Evolutionary conservation across 2,797 vertebrate genomes (phyloP).

Genomic region (Lateolabrax maculatus): DNA sequence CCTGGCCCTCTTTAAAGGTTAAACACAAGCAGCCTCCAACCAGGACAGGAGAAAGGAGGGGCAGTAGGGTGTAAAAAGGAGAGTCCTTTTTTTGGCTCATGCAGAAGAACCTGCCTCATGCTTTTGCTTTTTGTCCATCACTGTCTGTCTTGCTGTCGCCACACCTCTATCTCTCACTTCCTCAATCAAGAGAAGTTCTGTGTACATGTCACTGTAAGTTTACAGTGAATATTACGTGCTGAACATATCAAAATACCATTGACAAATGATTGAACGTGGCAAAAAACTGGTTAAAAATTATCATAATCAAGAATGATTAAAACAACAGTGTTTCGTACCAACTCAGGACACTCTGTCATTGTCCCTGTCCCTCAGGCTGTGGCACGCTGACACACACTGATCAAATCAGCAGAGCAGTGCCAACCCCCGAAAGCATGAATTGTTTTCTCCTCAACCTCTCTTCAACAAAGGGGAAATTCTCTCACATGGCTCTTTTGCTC

Average conservation of each 20-base stretch:
- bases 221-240: not conserved
- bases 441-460: not conserved
- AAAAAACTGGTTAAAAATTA: conserved; percentile 30
- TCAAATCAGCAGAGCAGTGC: conserved; percentile 38
- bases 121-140: conserved; percentile 6
- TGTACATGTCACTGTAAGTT: not conserved
- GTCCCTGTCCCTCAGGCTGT: conserved; percentile 18
- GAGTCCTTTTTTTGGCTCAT: not conserved
- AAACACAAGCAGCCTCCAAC: conserved; percentile 43
- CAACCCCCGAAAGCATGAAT: not conserved
- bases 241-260: not conserved
- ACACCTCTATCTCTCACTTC: not conserved
- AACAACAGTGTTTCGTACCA: conserved; percentile 25
- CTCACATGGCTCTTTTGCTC: not conserved
- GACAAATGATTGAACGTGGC: not conserved
- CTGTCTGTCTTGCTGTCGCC: not conserved
- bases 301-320: conserved; percentile 48
- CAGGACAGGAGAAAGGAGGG: conserved; percentile 6
- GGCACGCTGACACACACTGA: conserved; percentile 31
- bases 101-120: not conserved
- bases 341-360: conserved; percentile 49
- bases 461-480: conserved; percentile 13
- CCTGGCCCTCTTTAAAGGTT: conserved; percentile 41
- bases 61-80: conserved; percentile 1
- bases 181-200: not conserved